phyloP scores from a whole-genome alignment of 2,888 invertebrate genomes.

The Drosophila lutescens region DNA sequence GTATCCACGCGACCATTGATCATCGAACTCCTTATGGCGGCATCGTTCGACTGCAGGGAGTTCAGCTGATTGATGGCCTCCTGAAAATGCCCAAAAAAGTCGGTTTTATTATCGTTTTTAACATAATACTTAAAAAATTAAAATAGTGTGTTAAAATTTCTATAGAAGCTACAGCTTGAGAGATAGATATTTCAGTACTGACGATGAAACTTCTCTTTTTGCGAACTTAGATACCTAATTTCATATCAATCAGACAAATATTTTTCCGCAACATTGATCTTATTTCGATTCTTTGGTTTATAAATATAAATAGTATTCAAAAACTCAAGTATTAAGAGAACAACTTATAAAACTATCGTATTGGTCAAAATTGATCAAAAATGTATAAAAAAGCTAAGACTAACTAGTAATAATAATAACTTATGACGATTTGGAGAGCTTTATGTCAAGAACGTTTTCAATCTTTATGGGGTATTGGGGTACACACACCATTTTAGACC shows the following conservation, averaged over 20 bases:
- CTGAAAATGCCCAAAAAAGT: slow-evolving; percentile 83
- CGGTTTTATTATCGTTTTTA: neutral
- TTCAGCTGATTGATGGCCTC: slow-evolving; percentile 89
- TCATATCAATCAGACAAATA: neutral
- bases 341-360: no score
- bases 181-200: neutral
- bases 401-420: no score
- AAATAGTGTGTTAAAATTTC: neutral
- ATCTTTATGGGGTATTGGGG: no score
- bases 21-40: slow-evolving; percentile 85
- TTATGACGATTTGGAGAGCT: neutral
- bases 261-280: no score
- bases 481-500: no score
- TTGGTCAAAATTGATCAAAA: no score
- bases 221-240: neutral
- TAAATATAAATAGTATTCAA: no score
- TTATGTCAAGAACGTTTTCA: neutral
- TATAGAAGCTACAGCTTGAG: neutral
- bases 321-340: no score
- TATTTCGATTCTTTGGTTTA: no score
- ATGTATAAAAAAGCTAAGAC: no score
- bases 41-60: slow-evolving; percentile 89
- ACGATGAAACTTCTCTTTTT: neutral
- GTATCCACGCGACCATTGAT: slow-evolving; percentile 71
- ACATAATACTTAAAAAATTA: neutral